Evolutionary conservation across 1,140 invertebrate species (phyloP).

Genomic region (Zaprionus africanus): DNA sequence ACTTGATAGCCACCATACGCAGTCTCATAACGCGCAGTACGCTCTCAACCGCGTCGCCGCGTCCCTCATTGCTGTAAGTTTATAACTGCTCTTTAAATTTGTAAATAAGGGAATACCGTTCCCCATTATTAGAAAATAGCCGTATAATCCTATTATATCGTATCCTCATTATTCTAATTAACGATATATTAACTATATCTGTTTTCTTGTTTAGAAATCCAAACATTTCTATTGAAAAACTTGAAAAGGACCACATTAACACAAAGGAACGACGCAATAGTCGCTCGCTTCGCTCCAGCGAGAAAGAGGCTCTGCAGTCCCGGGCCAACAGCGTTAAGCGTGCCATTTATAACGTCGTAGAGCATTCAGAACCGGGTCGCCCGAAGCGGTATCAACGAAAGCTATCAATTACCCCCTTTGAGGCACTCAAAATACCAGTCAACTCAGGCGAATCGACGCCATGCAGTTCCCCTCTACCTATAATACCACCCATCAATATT

Average conservation of each 20-base stretch:
- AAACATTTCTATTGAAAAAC: constrained; percentile 81
- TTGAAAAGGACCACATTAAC: constrained; percentile 83
- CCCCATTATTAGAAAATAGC: neutral
- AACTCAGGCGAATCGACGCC: constrained; percentile 86
- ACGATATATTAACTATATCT: neutral
- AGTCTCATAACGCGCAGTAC: constrained; percentile 69
- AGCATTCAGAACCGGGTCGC: constrained; percentile 90
- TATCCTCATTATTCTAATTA: neutral
- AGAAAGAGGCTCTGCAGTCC: constrained; percentile 86
- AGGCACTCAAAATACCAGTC: constrained; percentile 69
- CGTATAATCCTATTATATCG: neutral
- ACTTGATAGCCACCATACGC: constrained; percentile 73
- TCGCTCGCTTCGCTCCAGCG: constrained; percentile 71
- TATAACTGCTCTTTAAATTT: neutral
- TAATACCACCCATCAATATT: constrained; percentile 84
- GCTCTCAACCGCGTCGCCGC: constrained; percentile 35
- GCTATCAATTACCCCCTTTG: constrained; percentile 77
- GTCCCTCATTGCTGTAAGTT: constrained; percentile 68
- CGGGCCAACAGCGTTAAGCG: constrained; percentile 94
- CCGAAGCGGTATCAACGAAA: constrained; percentile 85
- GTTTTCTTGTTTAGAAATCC: constrained; percentile 56
- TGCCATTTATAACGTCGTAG: constrained; percentile 92
- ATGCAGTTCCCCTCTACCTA: constrained; percentile 87
- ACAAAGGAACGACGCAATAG: constrained; percentile 78
- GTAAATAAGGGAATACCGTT: no score